These are phyloP conservation scores for Tupiocoris notatus DNA, from an alignment of 2,888 invertebrate species.

Conservation along the genomic window DNA sequence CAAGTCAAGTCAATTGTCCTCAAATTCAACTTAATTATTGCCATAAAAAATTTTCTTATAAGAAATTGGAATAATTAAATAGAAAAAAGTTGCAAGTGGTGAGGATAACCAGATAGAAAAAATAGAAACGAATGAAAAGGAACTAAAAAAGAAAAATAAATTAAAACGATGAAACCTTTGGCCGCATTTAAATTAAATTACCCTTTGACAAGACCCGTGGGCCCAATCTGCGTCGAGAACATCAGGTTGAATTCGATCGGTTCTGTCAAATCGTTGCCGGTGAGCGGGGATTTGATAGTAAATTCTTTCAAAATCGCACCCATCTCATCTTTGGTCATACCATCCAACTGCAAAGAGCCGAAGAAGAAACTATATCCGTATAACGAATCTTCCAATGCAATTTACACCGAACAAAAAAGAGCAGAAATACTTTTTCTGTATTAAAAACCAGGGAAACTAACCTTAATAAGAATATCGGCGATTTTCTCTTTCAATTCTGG, in stretches of 20 bases:
- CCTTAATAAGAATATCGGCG: slow-evolving; percentile 72
- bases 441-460: slow-evolving; percentile 51
- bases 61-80: too few relatives aligned
- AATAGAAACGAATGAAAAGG: too few relatives aligned
- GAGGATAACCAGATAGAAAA: too few relatives aligned
- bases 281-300: slow-evolving; percentile 91
- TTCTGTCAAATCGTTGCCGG: slow-evolving; percentile 90
- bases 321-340: slow-evolving; percentile 89
- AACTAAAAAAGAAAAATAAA: too few relatives aligned
- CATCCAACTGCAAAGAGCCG: slow-evolving; percentile 69
- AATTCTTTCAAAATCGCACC: slow-evolving; percentile 77
- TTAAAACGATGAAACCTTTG: too few relatives aligned
- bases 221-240: slow-evolving; percentile 98
- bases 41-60: too few relatives aligned
- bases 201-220: slow-evolving; percentile 90
- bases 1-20: too few relatives aligned
- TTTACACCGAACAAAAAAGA: background rate
- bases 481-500: slow-evolving; percentile 70
- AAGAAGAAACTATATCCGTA: background rate
- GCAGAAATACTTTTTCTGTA: background rate
- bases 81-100: too few relatives aligned
- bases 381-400: background rate
- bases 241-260: slow-evolving; percentile 98
- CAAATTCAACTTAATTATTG: too few relatives aligned
- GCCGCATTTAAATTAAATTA: too few relatives aligned